Evolutionary conservation across 2,797 vertebrate species (phyloP).

Genomic region (Glyptemys insculpta): DNA sequence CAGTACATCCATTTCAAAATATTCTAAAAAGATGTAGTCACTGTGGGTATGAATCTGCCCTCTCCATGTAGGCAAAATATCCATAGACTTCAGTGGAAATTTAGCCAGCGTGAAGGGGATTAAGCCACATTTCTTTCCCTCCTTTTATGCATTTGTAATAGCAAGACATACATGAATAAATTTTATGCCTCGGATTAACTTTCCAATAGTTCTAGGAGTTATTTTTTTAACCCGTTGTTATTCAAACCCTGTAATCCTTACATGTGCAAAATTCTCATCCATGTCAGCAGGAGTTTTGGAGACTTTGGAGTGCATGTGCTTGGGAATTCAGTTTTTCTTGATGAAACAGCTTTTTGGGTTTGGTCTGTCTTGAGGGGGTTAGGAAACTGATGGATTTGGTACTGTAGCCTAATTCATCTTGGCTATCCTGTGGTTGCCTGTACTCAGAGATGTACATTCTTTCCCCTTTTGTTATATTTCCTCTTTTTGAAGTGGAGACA

Average conservation of each 20-base stretch:
- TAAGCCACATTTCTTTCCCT: neutral
- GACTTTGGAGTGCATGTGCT: accelerated
- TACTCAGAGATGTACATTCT: slow-evolving; percentile 25
- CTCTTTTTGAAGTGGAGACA: slow-evolving; percentile 66
- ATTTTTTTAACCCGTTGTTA: accelerated
- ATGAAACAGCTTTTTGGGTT: slow-evolving; percentile 16
- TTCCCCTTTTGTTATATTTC: slow-evolving; percentile 41
- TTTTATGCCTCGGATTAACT: accelerated
- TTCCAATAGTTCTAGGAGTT: neutral
- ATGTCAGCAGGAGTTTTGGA: neutral
- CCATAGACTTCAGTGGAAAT: neutral
- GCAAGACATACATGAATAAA: neutral
- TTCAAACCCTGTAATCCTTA: neutral
- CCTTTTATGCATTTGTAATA: neutral
- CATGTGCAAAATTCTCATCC: neutral
- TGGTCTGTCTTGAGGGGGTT: neutral
- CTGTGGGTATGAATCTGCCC: neutral
- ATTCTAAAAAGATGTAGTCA: neutral
- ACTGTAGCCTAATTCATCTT: slow-evolving; percentile 16
- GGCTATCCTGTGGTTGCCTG: slow-evolving; percentile 25
- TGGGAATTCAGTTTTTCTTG: neutral
- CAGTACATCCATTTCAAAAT: neutral
- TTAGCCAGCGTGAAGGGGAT: neutral
- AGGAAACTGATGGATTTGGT: slow-evolving; percentile 36
- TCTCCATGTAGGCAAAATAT: neutral